Percentiles rank a stretch among this genome's conserved stretches.
phyloP scores from a whole-genome alignment of 2,888 invertebrate genomes.

The Stenichneumon culpator region DNA sequence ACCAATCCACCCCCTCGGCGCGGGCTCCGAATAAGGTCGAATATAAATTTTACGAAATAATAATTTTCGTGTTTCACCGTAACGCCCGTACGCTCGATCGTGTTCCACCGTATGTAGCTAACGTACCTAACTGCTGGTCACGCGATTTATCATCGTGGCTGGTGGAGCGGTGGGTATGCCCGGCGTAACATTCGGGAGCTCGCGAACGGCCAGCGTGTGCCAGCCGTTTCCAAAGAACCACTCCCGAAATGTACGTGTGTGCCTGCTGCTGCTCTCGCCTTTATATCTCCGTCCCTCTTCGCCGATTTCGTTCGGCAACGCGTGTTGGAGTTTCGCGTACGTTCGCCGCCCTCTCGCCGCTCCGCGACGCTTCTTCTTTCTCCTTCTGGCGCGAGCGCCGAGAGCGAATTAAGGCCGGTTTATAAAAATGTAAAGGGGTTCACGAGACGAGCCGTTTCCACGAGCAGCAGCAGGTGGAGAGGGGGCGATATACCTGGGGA shows the following conservation, averaged over 20 bases:
- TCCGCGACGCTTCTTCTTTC: constrained; percentile 47
- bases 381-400: constrained; percentile 58
- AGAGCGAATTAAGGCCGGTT: constrained; percentile 77
- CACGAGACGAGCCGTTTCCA: constrained; percentile 75
- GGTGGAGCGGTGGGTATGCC: constrained; percentile 36
- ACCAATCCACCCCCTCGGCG: constrained; percentile 17
- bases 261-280: constrained; percentile 20
- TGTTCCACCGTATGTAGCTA: constrained; percentile 81
- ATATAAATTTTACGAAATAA: constrained; percentile 83
- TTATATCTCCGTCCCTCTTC: constrained; percentile 32
- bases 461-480: constrained; percentile 50
- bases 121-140: constrained; percentile 81
- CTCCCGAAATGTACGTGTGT: neutral
- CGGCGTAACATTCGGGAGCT: constrained; percentile 71
- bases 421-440: constrained; percentile 81
- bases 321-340: constrained; percentile 45
- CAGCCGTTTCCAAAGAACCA: constrained; percentile 38
- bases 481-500: constrained; percentile 71
- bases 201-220: constrained; percentile 35
- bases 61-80: constrained; percentile 77
- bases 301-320: constrained; percentile 37
- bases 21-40: constrained; percentile 18
- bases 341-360: constrained; percentile 37
- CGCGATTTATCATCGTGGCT: constrained; percentile 81
- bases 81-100: constrained; percentile 66